Base-by-base conservation (phyloP, 2,888 invertebrate genomes). In the Papilio demoleus region DNA sequence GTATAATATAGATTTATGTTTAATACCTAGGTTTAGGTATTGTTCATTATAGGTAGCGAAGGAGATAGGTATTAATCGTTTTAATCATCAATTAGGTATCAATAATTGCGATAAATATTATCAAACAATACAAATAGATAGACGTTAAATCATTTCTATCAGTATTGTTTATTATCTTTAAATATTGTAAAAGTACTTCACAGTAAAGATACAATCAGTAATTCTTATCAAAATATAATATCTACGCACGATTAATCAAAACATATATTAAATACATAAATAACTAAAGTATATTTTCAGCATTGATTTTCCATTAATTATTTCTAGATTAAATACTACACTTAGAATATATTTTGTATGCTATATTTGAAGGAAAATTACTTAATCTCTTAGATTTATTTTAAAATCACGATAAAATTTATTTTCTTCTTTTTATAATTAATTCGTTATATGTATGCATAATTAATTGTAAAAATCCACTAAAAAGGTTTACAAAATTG, bases 61-160 rank as follows among this genome's bases (percentile, higher is more conserved):
- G 75, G 77, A 77, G 73, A 75, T 77, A 76, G 73, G 70, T 72
- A 74, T 75, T 78, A 86, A 87, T 86, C 84, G 81, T 77, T 76
- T 76, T 77, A 79, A 77, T 76, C 78, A 77, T 69, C 73, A 75
- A 75, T 78, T 76, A 81, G 82, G 82, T 82, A 85, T 81, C 79
- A 85, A 85, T 86, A 84, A 88, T 84, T 83, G 78, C 79, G 85
- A 90, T 91, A 87, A 82, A 79, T 81, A 80, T 86, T 90, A 91
- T 90, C 90, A 82, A 88, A 89, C 87, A 90, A 90, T 89, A 89
- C 88, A 85, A 87, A 87, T 81, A 86, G 81, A 88, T 86, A 83
- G 81, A 84, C 81, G 82, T 85, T 85, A 87, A 88, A 87, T 90
- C 86, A 86, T 80, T 83, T 80, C 82, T 89, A 91, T 90, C 89